These are phyloP conservation scores for Pocota personata DNA, from an alignment of 2,888 invertebrate species.

Conservation along the genomic window DNA sequence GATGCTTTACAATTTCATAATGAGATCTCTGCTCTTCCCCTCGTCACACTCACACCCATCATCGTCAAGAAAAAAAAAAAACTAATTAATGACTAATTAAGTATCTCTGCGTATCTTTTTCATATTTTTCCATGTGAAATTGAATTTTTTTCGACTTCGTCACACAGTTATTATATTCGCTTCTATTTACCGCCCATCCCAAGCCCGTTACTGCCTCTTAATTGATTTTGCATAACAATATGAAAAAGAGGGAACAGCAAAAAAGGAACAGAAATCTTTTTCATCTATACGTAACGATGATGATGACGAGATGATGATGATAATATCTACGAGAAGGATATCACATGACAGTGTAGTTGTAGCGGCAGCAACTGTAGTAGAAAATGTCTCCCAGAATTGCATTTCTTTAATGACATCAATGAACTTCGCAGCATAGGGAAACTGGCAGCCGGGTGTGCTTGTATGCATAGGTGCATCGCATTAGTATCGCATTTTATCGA, in stretches of 20 bases:
- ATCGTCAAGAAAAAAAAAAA: not conserved
- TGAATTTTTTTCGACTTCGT: constrained; percentile 26
- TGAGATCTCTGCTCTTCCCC: not conserved
- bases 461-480: not conserved
- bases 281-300: constrained; percentile 4
- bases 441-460: not conserved
- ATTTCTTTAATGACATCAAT: constrained; percentile 64
- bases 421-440: constrained; percentile 30
- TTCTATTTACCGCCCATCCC: constrained; percentile 19
- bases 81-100: not conserved
- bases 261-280: not conserved
- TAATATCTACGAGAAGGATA: constrained; percentile 54
- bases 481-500: constrained; percentile 15
- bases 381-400: constrained; percentile 47
- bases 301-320: constrained; percentile 52
- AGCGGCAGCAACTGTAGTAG: constrained; percentile 12
- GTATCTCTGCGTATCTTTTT: constrained; percentile 28
- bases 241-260: not conserved
- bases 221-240: constrained; percentile 65
- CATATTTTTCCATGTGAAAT: constrained; percentile 33
- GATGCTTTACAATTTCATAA: constrained; percentile 48
- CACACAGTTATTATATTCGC: constrained; percentile 37
- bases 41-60: not conserved
- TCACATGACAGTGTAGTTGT: constrained; percentile 42
- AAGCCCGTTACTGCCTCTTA: constrained; percentile 39